Evolutionary conservation across 2,797 vertebrate genomes (phyloP), one percentile per base, ranked within the genome.

Genomic region (Sebastes trivittatus): DNA sequence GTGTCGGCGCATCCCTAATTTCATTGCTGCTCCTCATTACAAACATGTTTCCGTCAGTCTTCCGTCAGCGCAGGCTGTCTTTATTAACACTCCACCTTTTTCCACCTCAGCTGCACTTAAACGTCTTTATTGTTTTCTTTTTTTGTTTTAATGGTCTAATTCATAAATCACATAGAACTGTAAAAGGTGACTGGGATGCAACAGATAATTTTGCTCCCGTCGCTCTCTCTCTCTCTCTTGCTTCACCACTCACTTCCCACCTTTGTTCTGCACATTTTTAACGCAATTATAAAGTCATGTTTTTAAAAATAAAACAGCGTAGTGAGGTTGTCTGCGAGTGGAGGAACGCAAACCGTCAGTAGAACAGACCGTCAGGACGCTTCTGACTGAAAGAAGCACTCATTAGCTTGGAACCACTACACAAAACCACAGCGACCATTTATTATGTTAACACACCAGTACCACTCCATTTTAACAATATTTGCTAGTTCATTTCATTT

Each of bases 391-490:
- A 36, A 34, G 32, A 6, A 29, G 6, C 29, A 29, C 20, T 23
- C 4, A 7, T 46, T 56, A 56, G 13, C 6, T 23, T 20, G 9
- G 11, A 78, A 86, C 85, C 83, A 84, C 83, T 77, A 66, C 46
- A 59, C 72, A 73, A 73, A 72, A 59, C 54, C 64, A 69, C 62
- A 61, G 29, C 65, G 65, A 71, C 85, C 79, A 11, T 29, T 56
- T 5, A 72, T 14, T 20, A 36, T 68, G 55, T 59, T 38, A 27
- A 75, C 75, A 78, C 75, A 73, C 70, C 86, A 70, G 70, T 78
- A 55, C 72, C 87, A 86, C 81, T 84, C 71, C n/a, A 2, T 63
- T 75, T 73, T 64, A 56, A 67, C 16, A 71, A 46, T 16, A 38
- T 46, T 23, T 30, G 4, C 22, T 14, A 11, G 32, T 32, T 69